Base-by-base conservation (phyloP, 2,888 invertebrate species). In the Glyphotaelius pellucidus region DNA sequence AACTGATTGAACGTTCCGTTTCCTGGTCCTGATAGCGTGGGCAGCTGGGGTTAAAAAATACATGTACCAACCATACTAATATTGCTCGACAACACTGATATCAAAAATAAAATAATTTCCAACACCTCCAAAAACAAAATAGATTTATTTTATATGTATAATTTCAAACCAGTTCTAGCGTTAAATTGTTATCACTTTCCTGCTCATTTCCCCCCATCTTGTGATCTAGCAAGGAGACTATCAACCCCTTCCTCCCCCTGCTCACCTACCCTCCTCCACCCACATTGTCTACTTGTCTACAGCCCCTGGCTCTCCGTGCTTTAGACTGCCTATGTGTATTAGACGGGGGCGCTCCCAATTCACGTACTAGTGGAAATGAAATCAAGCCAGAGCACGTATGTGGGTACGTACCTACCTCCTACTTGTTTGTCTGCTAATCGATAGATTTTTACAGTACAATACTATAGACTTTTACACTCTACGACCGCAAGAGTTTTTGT, bases 301-400 rank as follows among this genome's bases (percentile, higher is more conserved):
- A 25, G 85, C 30, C 42, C 85, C 42, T 42, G n/a, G 30, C 85
- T 42, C 32, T 85, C 14, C 47, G 42, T 42, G 25, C 85, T 86
- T 25, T 86, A 30, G 25, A 42, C 42, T 42, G 85, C n/a, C 85
- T 30, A 25, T 32, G 32, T 38, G 83, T 81, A 31, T 30, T 86
- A 38, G n/a, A 38, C 83, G 31, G 83, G n/a, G 85, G 85, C 85
- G 85, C 47, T 38, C 47, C 85, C 85, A 86, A 47, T 86, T 42
- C 47, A 38, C 47, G 85, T 86, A n/a, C 42, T 42, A 38, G 67
- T 67, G 9, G 25, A 67, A 67, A 67, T 67, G 67, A 67, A 67
- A 67, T 67, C 67, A 67, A 67, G 25, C 67, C 9, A 25, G 25
- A 67, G 67, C 67, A 67, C 67, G 67, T 25, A 31, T 31, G n/a